Base-by-base conservation (phyloP, 2,113 vertebrate genomes). In the Pomatostomus ruficeps region DNA sequence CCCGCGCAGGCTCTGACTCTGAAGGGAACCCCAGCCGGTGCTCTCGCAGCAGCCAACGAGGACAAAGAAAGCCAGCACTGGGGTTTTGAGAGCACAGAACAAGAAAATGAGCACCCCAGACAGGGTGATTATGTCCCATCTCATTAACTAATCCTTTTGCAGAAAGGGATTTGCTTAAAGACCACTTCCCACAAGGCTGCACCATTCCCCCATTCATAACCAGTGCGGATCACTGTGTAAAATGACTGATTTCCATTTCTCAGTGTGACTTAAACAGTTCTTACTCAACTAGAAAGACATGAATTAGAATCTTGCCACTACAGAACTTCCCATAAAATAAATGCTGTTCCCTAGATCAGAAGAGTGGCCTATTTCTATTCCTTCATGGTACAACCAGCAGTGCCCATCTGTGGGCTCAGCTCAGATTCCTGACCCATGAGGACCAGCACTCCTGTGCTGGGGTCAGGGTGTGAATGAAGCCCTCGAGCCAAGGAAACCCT, bases 91-190 rank as follows among this genome's bases (percentile, higher is more conserved):
- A 12, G 25, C 59, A 54, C 36, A 73, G 80, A 67, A 38, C 28
- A 81, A 70, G 82, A 82, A 73, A 89, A 76, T 1, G 1, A 33
- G 14, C 55, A 71, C 49, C 31, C 63, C 88, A 87, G 74, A 58
- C 88, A 88, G 73, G 61, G 74, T 59, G 91, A 93, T 94, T 94
- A 91, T 93, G 96, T 97, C 95, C 55, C 51, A 40, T 96, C 91
- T 80, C 67, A 91, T 96, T 96, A 97, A 95, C 52, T 97, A 96
- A 97, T 96, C 90, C 74, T 87, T 73, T 43, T 61, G 78, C 71
- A 86, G 85, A 89, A 94, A 90, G 85, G 77, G 90, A 95, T 97
- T 97, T 97, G 72, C 76, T 68, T 94, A 9, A 48, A 91, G 95
- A 78, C 58, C 23, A 18, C 74, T 95, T 82, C 49, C 75, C 94